These are phyloP conservation scores for Pristionchus fissidentatus DNA, from an alignment of 2,888 invertebrate genomes.

Conservation along the genomic window DNA sequence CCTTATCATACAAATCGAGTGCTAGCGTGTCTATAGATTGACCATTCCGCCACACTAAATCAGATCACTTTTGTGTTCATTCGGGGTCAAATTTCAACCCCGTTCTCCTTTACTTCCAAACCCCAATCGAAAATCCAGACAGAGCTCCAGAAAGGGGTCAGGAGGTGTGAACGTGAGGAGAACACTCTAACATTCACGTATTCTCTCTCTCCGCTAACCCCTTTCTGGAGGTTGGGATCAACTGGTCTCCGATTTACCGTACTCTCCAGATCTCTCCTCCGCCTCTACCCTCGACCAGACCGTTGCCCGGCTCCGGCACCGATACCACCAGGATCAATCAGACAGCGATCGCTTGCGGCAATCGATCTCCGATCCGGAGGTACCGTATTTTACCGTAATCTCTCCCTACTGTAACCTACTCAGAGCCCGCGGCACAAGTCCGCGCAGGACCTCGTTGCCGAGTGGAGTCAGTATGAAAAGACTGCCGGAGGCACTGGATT, in stretches of 20 bases:
- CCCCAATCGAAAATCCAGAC: too few relatives aligned
- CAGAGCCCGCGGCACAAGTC: background rate
- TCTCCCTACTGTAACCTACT: background rate
- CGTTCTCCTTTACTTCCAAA: background rate
- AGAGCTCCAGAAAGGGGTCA: too few relatives aligned
- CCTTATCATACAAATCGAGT: too few relatives aligned
- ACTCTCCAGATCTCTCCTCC: background rate
- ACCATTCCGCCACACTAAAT: too few relatives aligned
- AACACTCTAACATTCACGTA: too few relatives aligned
- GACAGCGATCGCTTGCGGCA: background rate
- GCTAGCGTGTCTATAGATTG: too few relatives aligned
- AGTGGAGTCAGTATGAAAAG: constrained; percentile 39
- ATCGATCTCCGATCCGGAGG: background rate
- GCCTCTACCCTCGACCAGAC: constrained; percentile 18
- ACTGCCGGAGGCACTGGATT: constrained; percentile 14
- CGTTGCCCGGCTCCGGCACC: background rate
- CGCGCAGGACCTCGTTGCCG: background rate
- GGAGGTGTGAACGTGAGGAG: background rate
- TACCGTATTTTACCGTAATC: background rate
- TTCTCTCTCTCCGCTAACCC: background rate
- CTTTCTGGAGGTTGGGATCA: too few relatives aligned
- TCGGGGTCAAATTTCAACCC: background rate
- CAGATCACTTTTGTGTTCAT: too few relatives aligned
- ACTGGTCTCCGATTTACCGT: background rate
- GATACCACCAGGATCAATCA: background rate